Base-by-base conservation (phyloP, 2,888 invertebrate genomes). In the Tinea trinotella region DNA sequence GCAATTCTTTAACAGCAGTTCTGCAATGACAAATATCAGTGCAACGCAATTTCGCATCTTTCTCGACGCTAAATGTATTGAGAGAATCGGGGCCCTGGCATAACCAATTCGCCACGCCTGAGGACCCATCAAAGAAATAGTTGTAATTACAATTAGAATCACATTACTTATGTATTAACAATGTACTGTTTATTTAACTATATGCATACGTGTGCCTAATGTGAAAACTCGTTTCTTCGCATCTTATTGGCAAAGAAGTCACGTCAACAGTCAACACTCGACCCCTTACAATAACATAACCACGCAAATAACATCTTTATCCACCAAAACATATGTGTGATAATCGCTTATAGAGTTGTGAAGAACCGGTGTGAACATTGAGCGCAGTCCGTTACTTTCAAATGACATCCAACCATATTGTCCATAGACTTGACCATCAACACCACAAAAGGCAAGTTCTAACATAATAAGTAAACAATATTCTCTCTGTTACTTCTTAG, bases 331-430 rank as follows among this genome's bases (percentile, higher is more conserved):
- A 15, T 12, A 40, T 15, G 40, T 40, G 12, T 6, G 40, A 13
- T 40, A 13, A 7, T n/a, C 40, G 12, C 13, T n/a, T 40, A 13
- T 3, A 4, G 7, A 6, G 12, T 40, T 40, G 6, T 4, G 13
- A 12, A 12, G 40, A 40, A 40, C 40, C 40, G 40, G 40, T 40
- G 40, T 50, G 15, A 46, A 15, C 40, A 81, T 78, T 75, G 73
- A 72, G 80, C 67, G 65, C 74, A 61, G 60, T 62, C 82, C 82
- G 83, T 83, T 83, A 67, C 64, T 63, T 69, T 66, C 68, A 68
- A 72, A 67, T 79, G 80, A 81, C 79, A 70, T 76, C 71, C 70
- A 68, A 68, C 65, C 65, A 71, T 73, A 77, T 74, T 74, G 70
- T 74, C 62, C 64, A 62, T 50, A 50, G n/a, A 15, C 19, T 24